A percentile compares a stretch with the other conserved stretches of the same genome.
Conservation (phyloP, 2,888 invertebrate genomes). For the Tinea trinotella region DNA sequence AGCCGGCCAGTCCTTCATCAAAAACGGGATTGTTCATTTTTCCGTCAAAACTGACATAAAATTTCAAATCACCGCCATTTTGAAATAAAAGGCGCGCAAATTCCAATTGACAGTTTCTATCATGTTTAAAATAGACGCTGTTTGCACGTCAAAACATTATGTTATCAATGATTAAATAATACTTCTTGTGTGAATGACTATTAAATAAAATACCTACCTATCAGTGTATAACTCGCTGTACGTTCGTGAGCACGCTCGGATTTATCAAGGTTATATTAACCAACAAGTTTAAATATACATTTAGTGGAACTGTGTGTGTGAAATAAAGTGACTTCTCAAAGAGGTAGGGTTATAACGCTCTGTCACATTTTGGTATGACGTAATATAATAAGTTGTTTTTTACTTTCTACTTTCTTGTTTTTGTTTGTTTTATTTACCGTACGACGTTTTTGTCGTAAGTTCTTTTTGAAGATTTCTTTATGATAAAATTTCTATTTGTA, state of each 20-base stretch:
- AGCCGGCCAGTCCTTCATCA: no score
- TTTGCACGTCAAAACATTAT: not conserved
- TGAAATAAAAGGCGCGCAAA: no score
- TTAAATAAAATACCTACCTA: not conserved
- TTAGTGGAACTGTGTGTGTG: not conserved
- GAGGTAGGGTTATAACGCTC: not conserved
- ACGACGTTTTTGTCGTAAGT: no score
- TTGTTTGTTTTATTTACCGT: no score
- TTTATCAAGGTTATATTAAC: not conserved
- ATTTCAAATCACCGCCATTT: no score
- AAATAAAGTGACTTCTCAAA: not conserved
- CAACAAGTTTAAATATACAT: not conserved
- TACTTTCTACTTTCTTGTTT: conserved; percentile 6
- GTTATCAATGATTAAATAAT: not conserved
- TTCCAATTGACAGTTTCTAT: no score
- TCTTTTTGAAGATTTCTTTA: not conserved
- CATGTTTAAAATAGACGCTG: no score
- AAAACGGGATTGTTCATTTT: no score
- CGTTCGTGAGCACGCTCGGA: not conserved
- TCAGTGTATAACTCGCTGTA: not conserved
- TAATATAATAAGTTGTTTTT: conserved; percentile 7
- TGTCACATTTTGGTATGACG: conserved; percentile 2
- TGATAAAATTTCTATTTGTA: not conserved
- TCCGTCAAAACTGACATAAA: no score
- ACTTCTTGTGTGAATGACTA: not conserved